Conservation (phyloP, 2,113 vertebrate genomes). For the Hoplias malabaricus region DNA sequence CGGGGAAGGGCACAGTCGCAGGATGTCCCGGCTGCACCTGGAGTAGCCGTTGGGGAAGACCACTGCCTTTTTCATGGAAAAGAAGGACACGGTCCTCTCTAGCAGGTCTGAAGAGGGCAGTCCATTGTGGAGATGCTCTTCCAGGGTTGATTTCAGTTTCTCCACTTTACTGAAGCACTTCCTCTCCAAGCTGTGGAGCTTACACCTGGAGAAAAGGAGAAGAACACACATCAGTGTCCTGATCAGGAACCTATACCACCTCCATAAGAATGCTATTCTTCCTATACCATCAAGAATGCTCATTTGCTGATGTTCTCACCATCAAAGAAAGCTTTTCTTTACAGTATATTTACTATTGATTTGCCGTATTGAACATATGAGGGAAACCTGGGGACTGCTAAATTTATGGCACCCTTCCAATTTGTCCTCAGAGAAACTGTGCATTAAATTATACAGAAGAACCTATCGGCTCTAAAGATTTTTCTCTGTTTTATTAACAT, state of each 20-base stretch:
- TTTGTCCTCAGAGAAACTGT: too few species aligned
- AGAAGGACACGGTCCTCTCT: conserved; percentile 71
- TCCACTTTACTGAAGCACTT: conserved; percentile 70
- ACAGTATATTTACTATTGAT: too few species aligned
- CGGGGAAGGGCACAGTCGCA: conserved; percentile 64
- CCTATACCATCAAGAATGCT: too few species aligned
- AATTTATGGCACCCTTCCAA: too few species aligned
- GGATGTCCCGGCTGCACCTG: conserved; percentile 69
- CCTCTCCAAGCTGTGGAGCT: conserved; percentile 69
- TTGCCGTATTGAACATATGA: too few species aligned
- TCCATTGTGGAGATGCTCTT: conserved; percentile 66
- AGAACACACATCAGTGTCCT: conserved; percentile 1
- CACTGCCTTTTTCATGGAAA: conserved; percentile 71
- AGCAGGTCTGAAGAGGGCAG: conserved; percentile 67
- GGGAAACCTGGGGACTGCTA: too few species aligned
- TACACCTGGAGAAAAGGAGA: conserved; percentile 63
- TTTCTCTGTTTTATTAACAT: too few species aligned
- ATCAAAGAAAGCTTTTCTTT: too few species aligned
- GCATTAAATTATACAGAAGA: too few species aligned
- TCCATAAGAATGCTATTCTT: too few species aligned
- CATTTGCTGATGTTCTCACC: too few species aligned
- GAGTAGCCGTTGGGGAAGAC: conserved; percentile 72
- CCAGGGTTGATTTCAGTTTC: conserved; percentile 68
- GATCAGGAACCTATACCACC: background rate
- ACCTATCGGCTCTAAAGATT: too few species aligned